phyloP scores from a whole-genome alignment of 2,797 vertebrate genomes.

The Dendrocincla fuliginosa region DNA sequence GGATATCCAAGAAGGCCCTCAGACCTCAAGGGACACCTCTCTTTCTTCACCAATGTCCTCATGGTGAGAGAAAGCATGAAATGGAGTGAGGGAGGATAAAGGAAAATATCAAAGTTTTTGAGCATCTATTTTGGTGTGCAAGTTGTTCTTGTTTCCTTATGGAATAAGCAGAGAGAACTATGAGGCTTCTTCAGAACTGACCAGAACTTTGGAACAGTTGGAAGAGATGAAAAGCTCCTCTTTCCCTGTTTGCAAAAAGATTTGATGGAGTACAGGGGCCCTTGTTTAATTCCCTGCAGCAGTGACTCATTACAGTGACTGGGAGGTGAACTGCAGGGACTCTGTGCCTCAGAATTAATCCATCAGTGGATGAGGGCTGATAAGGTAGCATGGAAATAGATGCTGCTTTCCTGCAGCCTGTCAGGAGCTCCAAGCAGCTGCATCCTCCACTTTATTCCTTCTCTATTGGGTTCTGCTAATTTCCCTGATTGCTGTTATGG shows the following conservation, averaged over 20 bases:
- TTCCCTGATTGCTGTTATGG: conserved; percentile 52
- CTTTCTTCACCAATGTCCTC: background rate
- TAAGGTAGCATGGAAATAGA: conserved; percentile 13
- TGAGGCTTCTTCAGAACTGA: background rate
- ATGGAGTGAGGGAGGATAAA: background rate
- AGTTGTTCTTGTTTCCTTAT: background rate
- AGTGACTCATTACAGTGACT: conserved; percentile 19
- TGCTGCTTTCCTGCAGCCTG: background rate
- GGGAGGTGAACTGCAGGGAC: conserved; percentile 29
- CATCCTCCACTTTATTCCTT: conserved; percentile 27
- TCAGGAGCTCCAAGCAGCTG: conserved; percentile 27
- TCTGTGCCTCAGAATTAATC: background rate
- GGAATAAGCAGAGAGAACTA: background rate
- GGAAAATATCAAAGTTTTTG: background rate
- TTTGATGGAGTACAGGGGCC: background rate
- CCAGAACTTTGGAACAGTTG: background rate
- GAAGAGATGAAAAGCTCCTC: background rate
- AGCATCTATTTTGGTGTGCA: background rate
- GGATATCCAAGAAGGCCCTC: background rate
- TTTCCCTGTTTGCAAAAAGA: background rate
- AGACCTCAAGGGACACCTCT: background rate
- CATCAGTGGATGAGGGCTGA: background rate
- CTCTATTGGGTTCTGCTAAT: conserved; percentile 37
- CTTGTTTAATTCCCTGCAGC: conserved; percentile 25
- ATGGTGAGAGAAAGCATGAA: background rate